Percentiles rank a stretch among this genome's conserved stretches.
Conservation (phyloP, 2,888 invertebrate species). For the Cybosia mesomella region DNA sequence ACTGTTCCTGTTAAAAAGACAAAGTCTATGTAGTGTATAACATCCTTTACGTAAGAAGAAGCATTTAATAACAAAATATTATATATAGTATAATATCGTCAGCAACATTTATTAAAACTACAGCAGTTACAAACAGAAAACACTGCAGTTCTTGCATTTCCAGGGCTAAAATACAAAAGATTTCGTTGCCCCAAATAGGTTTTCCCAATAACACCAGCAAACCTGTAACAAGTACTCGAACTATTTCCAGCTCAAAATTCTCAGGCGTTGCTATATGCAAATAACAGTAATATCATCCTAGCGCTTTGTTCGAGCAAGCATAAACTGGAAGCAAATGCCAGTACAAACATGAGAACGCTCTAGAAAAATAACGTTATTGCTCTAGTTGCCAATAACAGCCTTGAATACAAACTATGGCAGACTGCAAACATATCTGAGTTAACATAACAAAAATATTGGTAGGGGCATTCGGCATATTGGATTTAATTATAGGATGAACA, state of each 20-base stretch:
- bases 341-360: conserved; percentile 3
- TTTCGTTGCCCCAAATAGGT: background rate
- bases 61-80: too few relatives aligned
- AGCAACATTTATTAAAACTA: too few relatives aligned
- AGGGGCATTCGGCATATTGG: conserved; percentile 11
- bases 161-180: background rate
- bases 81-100: too few relatives aligned
- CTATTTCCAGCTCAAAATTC: background rate
- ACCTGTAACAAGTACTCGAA: background rate
- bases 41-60: too few relatives aligned
- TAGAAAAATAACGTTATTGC: conserved; percentile 16
- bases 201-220: background rate
- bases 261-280: conserved; percentile 13
- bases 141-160: background rate
- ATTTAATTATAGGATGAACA: background rate
- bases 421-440: background rate
- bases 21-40: too few relatives aligned
- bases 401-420: conserved; percentile 2
- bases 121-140: background rate
- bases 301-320: background rate
- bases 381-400: conserved; percentile 13
- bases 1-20: too few relatives aligned
- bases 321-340: conserved; percentile 9
- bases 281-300: conserved; percentile 8
- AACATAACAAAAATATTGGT: conserved; percentile 12